A percentile compares a stretch with the other conserved stretches of the same genome.
phyloP scores from a whole-genome alignment of 2,888 invertebrate genomes.

The Caenorhabditis parvicauda region DNA sequence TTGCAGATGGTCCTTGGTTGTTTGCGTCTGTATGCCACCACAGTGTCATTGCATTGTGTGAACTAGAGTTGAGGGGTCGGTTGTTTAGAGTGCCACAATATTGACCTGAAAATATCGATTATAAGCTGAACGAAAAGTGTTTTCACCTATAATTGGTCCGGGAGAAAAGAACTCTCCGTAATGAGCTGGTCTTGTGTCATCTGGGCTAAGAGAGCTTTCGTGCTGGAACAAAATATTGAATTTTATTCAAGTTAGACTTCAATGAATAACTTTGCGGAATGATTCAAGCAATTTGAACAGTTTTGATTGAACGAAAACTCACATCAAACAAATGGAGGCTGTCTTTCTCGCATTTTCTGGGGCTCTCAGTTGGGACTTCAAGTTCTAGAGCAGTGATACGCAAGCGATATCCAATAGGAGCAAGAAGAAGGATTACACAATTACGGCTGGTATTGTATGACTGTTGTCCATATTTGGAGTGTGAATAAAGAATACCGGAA shows the following conservation, averaged over 20 bases:
- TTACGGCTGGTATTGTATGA: conserved; percentile 38
- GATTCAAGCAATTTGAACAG: background rate
- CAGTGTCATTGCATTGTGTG: conserved; percentile 43
- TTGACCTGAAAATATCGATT: conserved; percentile 32
- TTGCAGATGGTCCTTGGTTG: conserved; percentile 12
- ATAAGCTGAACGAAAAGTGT: background rate
- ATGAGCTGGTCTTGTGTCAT: conserved; percentile 27
- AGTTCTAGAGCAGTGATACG: conserved; percentile 35
- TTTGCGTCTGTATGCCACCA: conserved; percentile 46
- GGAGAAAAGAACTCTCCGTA: conserved; percentile 39
- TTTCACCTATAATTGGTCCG: conserved; percentile 44
- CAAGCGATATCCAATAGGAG: conserved; percentile 40
- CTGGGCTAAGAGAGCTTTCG: conserved; percentile 36
- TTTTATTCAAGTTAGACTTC: conserved; percentile 1
- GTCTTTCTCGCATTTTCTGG: conserved; percentile 32
- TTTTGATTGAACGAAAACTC: conserved; percentile 6
- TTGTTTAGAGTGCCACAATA: conserved; percentile 39
- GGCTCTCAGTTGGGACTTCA: conserved; percentile 28
- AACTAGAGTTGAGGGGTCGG: conserved; percentile 29
- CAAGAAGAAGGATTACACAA: conserved; percentile 41
- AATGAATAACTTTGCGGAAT: background rate
- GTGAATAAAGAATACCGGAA: conserved; percentile 42
- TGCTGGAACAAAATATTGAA: conserved; percentile 23
- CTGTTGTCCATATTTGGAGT: conserved; percentile 32
- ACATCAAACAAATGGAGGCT: conserved; percentile 45